phyloP scores from a whole-genome alignment of 1,140 invertebrate species.

The Bombus cullumanus region DNA sequence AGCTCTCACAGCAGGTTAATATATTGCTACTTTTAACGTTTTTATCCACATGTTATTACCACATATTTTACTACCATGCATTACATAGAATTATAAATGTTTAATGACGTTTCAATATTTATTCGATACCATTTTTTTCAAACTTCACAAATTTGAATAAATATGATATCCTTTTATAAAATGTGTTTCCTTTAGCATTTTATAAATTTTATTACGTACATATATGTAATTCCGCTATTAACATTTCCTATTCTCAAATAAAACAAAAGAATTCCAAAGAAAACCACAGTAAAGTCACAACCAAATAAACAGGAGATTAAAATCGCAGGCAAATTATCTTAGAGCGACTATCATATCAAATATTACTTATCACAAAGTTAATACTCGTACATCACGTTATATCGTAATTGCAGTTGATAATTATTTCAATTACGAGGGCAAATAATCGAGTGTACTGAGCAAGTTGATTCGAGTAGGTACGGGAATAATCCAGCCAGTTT shows the following conservation, averaged over 20 bases:
- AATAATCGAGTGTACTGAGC: background rate
- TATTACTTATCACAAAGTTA: background rate
- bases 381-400: background rate
- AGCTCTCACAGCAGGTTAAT: background rate
- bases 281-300: background rate
- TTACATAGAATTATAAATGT: background rate
- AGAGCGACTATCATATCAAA: too few relatives aligned
- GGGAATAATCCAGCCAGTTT: conserved; percentile 23
- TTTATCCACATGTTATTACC: background rate
- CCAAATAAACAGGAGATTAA: background rate
- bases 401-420: background rate
- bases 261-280: background rate
- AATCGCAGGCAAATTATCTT: background rate
- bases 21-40: background rate
- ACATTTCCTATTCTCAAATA: too few relatives aligned
- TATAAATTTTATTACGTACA: background rate
- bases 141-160: too few relatives aligned
- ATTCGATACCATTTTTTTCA: background rate
- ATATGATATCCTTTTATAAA: too few relatives aligned
- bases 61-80: background rate
- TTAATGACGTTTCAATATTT: background rate
- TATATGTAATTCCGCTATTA: too few relatives aligned
- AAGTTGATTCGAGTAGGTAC: conserved; percentile 3
- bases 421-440: background rate
- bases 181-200: background rate